Evolutionary conservation across 2,888 invertebrate genomes (phyloP), one percentile per base, ranked within the genome.

Genomic region (Athalia cordata): DNA sequence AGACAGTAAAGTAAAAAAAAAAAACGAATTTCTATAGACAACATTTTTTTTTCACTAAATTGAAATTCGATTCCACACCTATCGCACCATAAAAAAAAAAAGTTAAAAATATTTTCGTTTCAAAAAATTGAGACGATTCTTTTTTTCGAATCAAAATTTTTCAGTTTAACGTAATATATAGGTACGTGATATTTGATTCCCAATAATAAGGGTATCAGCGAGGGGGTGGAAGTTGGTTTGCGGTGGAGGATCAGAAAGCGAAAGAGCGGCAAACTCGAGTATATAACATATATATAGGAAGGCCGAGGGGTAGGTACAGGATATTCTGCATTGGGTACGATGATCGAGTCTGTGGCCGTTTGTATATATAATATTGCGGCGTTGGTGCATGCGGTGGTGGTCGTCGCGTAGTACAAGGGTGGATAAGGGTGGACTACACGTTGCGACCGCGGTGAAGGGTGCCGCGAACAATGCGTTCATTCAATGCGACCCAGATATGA

Each of bases 401-500:
- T 80, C 77, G 80, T 80, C 84, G 82, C 82, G 83, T 79, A 82
- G 83, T 64, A 45, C 84, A 81, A 82, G 77, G 75, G 80, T 75
- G 80, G 80, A 84, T 83, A 82, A 82, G 80, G 82, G 83, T 80
- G 83, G 83, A 84, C 84, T 85, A 85, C 86, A 84, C 86, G 85
- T 85, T 86, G 85, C 29, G 29, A 29, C 29, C 0, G 29, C 85
- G 86, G 82, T 82, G 86, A 87, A 87, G 88, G 89, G 87, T 88
- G 87, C 83, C 83, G 29, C 29, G 88, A 89, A 89, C 88, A 89
- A 89, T 89, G 87, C 87, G 87, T 86, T 88, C 88, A 86, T 89
- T 88, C 88, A 88, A 89, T 88, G 86, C 88, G 86, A 86, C 87
- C 87, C 86, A 89, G 88, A 89, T 88, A 89, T 89, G 89, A 89